Base-by-base conservation (phyloP, 2,113 vertebrate species). In the mouse (Mus musculus) region DNA sequence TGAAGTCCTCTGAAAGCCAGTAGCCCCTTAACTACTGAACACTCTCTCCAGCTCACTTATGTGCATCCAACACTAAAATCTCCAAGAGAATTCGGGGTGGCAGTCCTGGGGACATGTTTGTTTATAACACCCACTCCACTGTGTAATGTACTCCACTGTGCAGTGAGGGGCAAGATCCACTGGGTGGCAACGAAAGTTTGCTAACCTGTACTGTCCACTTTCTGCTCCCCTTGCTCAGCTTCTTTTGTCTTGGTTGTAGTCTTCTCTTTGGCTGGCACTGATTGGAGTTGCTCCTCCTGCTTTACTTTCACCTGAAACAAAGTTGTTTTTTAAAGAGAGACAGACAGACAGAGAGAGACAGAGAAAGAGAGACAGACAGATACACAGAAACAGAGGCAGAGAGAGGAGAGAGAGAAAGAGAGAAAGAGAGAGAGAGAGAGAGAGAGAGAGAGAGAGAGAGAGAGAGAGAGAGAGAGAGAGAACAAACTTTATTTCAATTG, bases 181-280 rank as follows among this genome's bases (percentile, higher is more conserved):
- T 20, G 46, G 24, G 17, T 88, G 75, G 89, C 14, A 14, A 30
- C 59, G 28, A 77, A 90, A 3, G 75, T 92, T 7, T 77, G 20
- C 95, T 95, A 96, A 98, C 98, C 98, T 98, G 97, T 24, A 75
- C 20, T 76, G 14, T 91, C 30, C 7, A 49, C 90, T 81, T 13
- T 54, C 7, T 9, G 22, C 61, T 94, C 95, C 80, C 54, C 87
- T 69, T 85, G 59, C 10, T 89, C 63, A 14, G 7, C 67, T 30
- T 96, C 92, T 88, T 95, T 90, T 10, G 87, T 19, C 94, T 94
- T 82, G 71, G 11, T 49, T 80, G 49, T 20, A 88, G 63, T 96
- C 87, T 94, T 88, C 78, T 96, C 96, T 97, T 98, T 97, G 73
- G 76, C 59, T 93, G 73, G 0, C 96, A 30, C 39, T 77, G 52